A percentile compares a stretch with the other conserved stretches of the same genome.
Evolutionary conservation across 2,888 invertebrate genomes (phyloP).

Genomic region (Penaeus monodon): DNA sequence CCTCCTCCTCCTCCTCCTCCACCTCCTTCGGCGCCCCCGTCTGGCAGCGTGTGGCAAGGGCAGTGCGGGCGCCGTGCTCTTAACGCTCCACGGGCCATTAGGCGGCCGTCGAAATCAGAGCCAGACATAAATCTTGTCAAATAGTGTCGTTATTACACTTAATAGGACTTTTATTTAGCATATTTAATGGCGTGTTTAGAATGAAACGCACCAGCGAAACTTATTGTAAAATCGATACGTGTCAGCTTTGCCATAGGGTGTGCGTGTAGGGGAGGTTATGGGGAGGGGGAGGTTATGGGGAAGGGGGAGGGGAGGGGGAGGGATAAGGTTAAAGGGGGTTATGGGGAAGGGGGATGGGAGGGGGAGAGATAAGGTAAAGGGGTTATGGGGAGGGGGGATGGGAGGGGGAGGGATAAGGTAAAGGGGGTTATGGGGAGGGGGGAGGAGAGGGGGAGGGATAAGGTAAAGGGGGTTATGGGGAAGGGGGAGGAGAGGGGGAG

Average conservation of each 20-base stretch:
- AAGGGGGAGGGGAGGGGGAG: background rate
- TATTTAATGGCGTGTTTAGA: slow-evolving; percentile 51
- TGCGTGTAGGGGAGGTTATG: background rate
- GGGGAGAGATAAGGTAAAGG: background rate
- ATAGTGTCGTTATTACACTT: slow-evolving; percentile 55
- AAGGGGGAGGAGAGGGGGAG: too few relatives aligned
- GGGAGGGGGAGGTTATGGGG: slow-evolving; percentile 4
- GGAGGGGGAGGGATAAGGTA: background rate
- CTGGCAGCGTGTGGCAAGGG: background rate
- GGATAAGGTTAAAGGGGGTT: background rate
- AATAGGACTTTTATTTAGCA: slow-evolving; percentile 51
- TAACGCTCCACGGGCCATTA: slow-evolving; percentile 29
- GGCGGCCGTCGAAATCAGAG: slow-evolving; percentile 42
- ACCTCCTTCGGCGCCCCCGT: background rate
- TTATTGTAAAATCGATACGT: slow-evolving; percentile 49
- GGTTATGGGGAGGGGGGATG: background rate
- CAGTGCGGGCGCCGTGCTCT: background rate
- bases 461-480: background rate
- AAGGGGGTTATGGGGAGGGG: background rate
- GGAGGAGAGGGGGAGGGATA: background rate
- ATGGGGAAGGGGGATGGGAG: background rate
- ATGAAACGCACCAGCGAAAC: slow-evolving; percentile 48
- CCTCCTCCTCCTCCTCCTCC: background rate
- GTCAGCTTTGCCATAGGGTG: background rate
- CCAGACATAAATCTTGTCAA: slow-evolving; percentile 41